Conservation (phyloP, 37 sponge, comb jelly and placozoan species). For the Chondrosia reniformis region DNA sequence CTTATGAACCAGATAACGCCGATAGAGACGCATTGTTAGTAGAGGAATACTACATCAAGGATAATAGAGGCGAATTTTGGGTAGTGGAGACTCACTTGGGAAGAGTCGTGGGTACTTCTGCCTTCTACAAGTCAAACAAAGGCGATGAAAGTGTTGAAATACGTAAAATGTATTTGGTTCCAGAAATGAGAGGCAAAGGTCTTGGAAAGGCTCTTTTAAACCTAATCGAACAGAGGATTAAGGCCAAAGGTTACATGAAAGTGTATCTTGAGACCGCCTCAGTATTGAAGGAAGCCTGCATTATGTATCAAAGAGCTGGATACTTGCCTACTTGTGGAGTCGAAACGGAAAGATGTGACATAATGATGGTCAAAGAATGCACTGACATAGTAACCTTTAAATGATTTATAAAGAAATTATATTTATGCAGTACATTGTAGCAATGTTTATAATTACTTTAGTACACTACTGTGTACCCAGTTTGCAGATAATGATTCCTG, state of each 20-base stretch:
- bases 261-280: conserved; percentile 46
- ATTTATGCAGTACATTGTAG: too few species aligned
- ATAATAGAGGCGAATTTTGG: conserved; percentile 48
- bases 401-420: too few species aligned
- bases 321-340: neutral
- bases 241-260: conserved; percentile 27
- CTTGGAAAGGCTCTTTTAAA: conserved; percentile 36
- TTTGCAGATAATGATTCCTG: too few species aligned
- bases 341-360: conserved; percentile 16
- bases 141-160: conserved; percentile 29
- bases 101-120: conserved; percentile 41
- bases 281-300: conserved; percentile 51
- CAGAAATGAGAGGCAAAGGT: conserved; percentile 55
- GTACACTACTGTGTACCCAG: too few species aligned
- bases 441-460: too few species aligned
- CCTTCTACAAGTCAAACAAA: conserved; percentile 21
- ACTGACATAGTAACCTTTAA: too few species aligned
- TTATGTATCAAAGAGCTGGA: conserved; percentile 22
- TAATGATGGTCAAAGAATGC: neutral
- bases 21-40: conserved; percentile 38
- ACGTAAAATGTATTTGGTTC: conserved; percentile 55
- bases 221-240: conserved; percentile 45
- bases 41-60: conserved; percentile 34
- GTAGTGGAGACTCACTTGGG: conserved; percentile 25
- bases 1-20: conserved; percentile 42